Conservation (phyloP, 2,113 vertebrate genomes). For the Junco hyemalis region DNA sequence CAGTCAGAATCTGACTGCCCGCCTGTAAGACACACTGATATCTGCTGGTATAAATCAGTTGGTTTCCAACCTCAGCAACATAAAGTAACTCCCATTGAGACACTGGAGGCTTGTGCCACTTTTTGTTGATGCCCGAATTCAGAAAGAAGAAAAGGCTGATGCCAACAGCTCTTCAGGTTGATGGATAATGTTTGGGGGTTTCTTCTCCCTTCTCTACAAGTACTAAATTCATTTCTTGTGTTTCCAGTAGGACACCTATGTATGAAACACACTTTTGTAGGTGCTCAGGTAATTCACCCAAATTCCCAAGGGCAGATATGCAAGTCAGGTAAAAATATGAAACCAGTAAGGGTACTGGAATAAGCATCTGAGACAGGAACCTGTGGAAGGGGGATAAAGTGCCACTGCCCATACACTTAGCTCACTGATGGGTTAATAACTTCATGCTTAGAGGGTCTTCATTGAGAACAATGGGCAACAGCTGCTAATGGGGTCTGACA, state of each 20-base stretch:
- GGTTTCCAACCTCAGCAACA: neutral
- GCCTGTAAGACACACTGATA: neutral
- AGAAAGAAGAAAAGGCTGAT: neutral
- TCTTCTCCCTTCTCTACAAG: neutral
- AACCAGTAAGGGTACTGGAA: neutral
- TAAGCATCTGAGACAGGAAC: neutral
- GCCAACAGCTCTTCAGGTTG: neutral
- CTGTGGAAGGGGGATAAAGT: neutral
- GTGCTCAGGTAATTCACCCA: neutral
- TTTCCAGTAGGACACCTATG: neutral
- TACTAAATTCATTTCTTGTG: neutral
- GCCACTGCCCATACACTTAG: neutral
- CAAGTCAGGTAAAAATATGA: neutral
- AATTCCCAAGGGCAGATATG: neutral
- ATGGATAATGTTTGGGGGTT: neutral
- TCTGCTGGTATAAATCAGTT: neutral
- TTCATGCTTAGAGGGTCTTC: neutral
- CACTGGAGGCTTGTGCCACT: neutral
- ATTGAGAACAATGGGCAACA: constrained; percentile 4
- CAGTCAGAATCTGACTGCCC: neutral
- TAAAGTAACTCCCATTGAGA: neutral
- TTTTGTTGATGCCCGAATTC: neutral
- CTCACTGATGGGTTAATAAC: constrained; percentile 37
- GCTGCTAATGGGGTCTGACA: neutral
- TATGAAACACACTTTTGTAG: neutral